Evolutionary conservation across 2,113 vertebrate species (phyloP), one percentile per base, ranked within the genome.

Genomic region (Nematolebias whitei): DNA sequence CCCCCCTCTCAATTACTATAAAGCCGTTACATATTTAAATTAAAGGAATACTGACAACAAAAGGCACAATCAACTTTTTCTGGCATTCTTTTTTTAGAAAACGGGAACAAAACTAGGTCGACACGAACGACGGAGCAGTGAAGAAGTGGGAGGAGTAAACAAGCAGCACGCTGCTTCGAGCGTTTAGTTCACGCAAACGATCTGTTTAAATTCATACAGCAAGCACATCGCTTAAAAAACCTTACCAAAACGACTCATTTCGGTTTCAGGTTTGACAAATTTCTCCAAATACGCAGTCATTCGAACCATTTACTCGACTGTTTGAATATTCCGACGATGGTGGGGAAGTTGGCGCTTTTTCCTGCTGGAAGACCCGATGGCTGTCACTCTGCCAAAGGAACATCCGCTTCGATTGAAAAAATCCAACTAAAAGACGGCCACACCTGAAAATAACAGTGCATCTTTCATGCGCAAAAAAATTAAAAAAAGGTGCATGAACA

Each of bases 301-400:
- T 15, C 14, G 20, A 59, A 38, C 12, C 59, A 18, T 73, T 63
- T 48, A 22, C n/a, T 51, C 13, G 49, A 45, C 12, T 57, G 38
- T 62, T 78, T 29, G 38, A 68, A 54, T 59, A 59, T 40, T 53
- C 51, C 4, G 41, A 65, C 62, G 52, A 50, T 26, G 68, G 59
- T 41, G 70, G 69, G 85, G 68, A 89, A 92, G 76, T 93, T 93
- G 91, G 92, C 92, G 92, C 85, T 93, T 93, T 93, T 93, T 93
- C 88, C 84, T 60, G 68, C 61, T 44, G 41, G 58, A 87, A 72
- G 69, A 83, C 74, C 51, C n/a, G 7, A 11, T 24, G 76, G 1
- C 68, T 18, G 19, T 62, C 62, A 1, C 51, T 39, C 5, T 16
- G 85, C 87, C 84, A 7, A 68, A 14, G 1, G 16, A 44, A 57